Evolutionary conservation across 2,888 invertebrate species (phyloP), one percentile per base, ranked within the genome.

Genomic region (Drosophila prolongata): DNA sequence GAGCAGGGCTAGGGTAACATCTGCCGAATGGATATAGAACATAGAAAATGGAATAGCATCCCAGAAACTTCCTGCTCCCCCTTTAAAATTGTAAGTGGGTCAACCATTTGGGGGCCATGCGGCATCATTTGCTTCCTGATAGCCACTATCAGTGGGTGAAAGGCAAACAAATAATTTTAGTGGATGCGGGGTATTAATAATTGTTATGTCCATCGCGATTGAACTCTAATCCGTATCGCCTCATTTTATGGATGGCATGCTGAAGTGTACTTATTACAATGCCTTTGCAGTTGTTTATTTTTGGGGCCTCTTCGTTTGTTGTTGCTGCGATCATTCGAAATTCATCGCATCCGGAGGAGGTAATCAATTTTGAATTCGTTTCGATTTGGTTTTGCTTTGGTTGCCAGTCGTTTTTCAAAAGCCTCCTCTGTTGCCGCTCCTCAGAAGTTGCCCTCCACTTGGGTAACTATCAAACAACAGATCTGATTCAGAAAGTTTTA

Each of bases 201-300:
- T 77, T 68, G 74, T 73, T 69, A 79, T 79, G 75, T 55, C 57
- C 64, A 68, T 62, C 73, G 80, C 77, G 76, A 80, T 86, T 82
- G 87, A 78, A 76, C 60, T 71, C 65, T 71, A 80, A 76, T 78
- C 76, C 78, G 70, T 68, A 70, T 72, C 66, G 71, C 80, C 71
- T 46, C 66, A 67, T 61, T 80, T 70, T 52, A 73, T 65, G 75
- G 67, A 52, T 53, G 67, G 66, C 52, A 46, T 55, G 44, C 46
- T 27, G n/a, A 38, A 54, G 53, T 38, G 37, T 14, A 24, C 55
- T 53, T 53, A 65, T 67, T 34, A 38, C 30, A 38, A 9, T 43
- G 35, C 64, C 37, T 47, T 49, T 34, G 42, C 2, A 8, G 14
- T 16, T 55, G 44, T 55, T 40, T 46, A 37, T 50, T 56, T 56